Evolutionary conservation across 2,113 vertebrate species (phyloP).

Genomic region (Odocoileus virginianus): DNA sequence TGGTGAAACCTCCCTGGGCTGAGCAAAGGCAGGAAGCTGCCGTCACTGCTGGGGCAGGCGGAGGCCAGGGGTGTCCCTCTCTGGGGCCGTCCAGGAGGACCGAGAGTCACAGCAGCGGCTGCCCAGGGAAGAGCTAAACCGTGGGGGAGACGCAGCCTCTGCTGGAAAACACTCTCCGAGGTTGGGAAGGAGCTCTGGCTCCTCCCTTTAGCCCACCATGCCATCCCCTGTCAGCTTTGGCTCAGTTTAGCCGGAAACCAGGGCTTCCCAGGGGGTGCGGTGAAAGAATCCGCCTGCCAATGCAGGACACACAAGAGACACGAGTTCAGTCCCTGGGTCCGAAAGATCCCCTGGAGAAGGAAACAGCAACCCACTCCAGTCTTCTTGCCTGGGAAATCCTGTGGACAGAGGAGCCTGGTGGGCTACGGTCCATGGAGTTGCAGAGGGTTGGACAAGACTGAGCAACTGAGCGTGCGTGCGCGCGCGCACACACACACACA

Average conservation of each 20-base stretch:
- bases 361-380: neutral
- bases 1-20: neutral
- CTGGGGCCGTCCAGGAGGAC: neutral
- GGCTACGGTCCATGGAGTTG: neutral
- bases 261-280: neutral
- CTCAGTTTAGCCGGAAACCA: neutral
- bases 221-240: neutral
- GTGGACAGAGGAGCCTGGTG: neutral
- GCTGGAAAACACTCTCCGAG: neutral
- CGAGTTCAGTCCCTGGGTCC: neutral
- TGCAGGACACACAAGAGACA: neutral
- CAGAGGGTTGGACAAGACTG: neutral
- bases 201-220: neutral
- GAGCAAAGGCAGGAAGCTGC: neutral
- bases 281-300: neutral
- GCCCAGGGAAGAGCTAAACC: too few species aligned
- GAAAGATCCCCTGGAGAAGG: neutral
- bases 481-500: too few species aligned
- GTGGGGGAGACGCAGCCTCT: neutral
- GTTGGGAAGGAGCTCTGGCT: neutral
- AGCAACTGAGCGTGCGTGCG: rapidly evolving
- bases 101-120: neutral
- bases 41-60: rapidly evolving
- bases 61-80: rapidly evolving
- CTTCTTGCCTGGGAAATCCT: neutral